Percentiles rank a stretch among this genome's conserved stretches.
Conservation (phyloP, 1,140 invertebrate genomes). For the Dendrolimus punctatus region DNA sequence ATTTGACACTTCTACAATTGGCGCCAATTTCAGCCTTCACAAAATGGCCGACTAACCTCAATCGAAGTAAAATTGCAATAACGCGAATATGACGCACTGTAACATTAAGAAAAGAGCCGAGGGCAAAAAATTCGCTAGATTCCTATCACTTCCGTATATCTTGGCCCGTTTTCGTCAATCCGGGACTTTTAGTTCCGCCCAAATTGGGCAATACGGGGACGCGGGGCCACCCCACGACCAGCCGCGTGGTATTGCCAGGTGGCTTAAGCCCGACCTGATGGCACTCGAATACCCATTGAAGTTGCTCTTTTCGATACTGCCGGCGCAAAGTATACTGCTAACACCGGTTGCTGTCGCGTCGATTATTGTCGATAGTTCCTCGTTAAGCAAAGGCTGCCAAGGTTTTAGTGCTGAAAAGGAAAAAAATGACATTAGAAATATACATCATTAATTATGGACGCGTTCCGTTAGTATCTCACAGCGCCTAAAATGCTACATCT, state of each 20-base stretch:
- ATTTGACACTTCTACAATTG: conserved; percentile 12
- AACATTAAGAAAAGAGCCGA: conserved; percentile 25
- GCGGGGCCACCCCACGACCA: conserved; percentile 87
- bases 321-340: conserved; percentile 42
- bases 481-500: too few species aligned
- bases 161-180: conserved; percentile 44
- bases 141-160: conserved; percentile 17
- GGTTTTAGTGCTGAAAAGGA: conserved; percentile 39
- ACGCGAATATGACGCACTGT: conserved; percentile 26
- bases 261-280: conserved; percentile 79
- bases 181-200: conserved; percentile 71
- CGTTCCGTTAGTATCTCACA: too few species aligned
- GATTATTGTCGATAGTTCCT: conserved; percentile 40
- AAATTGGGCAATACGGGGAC: conserved; percentile 81
- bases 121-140: conserved; percentile 19
- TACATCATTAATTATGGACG: too few species aligned
- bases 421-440: neutral
- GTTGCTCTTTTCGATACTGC: conserved; percentile 27
- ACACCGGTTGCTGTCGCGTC: conserved; percentile 33
- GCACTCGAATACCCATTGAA: conserved; percentile 74
- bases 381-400: conserved; percentile 45
- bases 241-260: conserved; percentile 84
- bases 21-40: conserved; percentile 14
- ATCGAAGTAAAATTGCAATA: conserved; percentile 23
- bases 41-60: conserved; percentile 26